A percentile compares a stretch with the other conserved stretches of the same genome.
phyloP scores from a whole-genome alignment of 2,888 invertebrate species.

The Pachycephus smyrnensis region DNA sequence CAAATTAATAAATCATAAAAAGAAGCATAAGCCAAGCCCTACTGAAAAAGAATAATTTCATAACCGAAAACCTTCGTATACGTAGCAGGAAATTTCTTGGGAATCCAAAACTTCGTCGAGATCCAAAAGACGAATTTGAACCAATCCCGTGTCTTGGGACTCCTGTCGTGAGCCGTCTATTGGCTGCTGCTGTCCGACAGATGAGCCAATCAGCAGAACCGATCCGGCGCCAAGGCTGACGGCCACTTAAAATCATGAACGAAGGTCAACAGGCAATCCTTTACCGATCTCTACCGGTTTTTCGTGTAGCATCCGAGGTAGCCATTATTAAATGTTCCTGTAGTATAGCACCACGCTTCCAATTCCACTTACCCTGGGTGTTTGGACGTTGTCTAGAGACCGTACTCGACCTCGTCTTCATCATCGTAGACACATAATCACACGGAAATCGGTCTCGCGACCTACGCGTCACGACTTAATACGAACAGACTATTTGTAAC shows the following conservation, averaged over 20 bases:
- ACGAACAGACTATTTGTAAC: constrained; percentile 48
- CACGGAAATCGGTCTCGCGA: constrained; percentile 7
- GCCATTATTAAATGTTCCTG: constrained; percentile 8
- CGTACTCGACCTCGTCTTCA: constrained; percentile 59
- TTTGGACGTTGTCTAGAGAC: constrained; percentile 58
- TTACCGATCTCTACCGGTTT: constrained; percentile 10
- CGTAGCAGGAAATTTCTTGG: constrained; percentile 62
- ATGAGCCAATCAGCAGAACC: constrained; percentile 55
- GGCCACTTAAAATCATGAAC: constrained; percentile 62
- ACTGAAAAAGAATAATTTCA: not conserved
- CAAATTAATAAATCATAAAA: not conserved
- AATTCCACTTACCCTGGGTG: constrained; percentile 59
- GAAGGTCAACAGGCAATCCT: constrained; percentile 48
- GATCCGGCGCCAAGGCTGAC: constrained; percentile 64
- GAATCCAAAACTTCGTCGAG: constrained; percentile 53
- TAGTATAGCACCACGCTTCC: not conserved
- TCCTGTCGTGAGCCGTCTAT: constrained; percentile 29
- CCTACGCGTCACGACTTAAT: constrained; percentile 18
- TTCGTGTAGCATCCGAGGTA: not conserved
- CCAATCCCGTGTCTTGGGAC: constrained; percentile 65
- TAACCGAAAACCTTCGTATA: constrained; percentile 56
- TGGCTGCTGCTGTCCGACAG: constrained; percentile 47
- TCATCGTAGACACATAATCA: constrained; percentile 31
- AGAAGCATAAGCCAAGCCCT: not conserved
- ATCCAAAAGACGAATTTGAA: constrained; percentile 57